Base-by-base conservation (phyloP, 1,140 invertebrate species). In the Eumeta japonica region DNA sequence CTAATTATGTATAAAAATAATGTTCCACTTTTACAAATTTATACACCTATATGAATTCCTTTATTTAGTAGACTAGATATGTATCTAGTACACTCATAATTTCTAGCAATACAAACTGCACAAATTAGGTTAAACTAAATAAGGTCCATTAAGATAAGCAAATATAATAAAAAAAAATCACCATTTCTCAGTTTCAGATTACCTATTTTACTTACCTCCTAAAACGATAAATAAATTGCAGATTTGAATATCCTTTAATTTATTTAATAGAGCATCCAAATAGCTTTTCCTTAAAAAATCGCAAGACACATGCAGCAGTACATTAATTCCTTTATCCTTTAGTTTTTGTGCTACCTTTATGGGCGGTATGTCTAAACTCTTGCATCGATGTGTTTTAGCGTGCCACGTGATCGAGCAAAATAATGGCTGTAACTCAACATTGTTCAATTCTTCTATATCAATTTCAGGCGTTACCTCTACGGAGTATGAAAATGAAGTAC, bases 331-430 rank as follows among this genome's bases (percentile, higher is more conserved):
- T 41, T 46, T 55, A 11, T 19, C 48, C 32, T 34, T 56, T 28
- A 74, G 48, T 40, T 40, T 30, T 15, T 37, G 51, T 0, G 58
- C 64, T 35, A 58, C 47, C 37, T 39, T 54, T 17, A 74, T 17
- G 1, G 70, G 63, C 11, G 49, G 37, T 13, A 66, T 64, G 29
- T 63, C 52, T 18, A 66, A 50, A 37, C 48, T 36, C 44, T 50
- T 43, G 39, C 56, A 63, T 34, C 55, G 32, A 33, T 67, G 54
- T 7, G 28, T 27, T 18, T 54, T 58, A 3, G 70, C 58, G 35
- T 74, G 70, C 70, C 70, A 74, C 19, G 70, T 71, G 16, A 74
- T 45, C 1, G 66, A 64, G 35, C 49, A 64, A 41, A 74, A 74
- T 20, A 48, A 16, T 7, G 66, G 70, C 19, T 62, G 41, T 3